Conservation (phyloP, 1,140 invertebrate species). For the Diabrotica undecimpunctata region DNA sequence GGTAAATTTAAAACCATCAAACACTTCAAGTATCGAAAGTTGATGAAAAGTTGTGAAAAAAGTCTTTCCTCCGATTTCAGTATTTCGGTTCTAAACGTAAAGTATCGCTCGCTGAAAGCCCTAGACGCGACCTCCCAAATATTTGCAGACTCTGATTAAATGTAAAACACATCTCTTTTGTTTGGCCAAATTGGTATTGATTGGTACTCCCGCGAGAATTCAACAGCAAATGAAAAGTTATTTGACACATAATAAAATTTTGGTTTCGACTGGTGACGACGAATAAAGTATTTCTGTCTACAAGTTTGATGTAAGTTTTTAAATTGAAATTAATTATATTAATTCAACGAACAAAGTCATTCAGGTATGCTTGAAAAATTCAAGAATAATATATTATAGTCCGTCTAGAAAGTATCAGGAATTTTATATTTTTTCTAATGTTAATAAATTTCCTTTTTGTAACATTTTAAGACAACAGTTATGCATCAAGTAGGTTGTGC, state of each 20-base stretch:
- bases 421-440: too few relatives aligned
- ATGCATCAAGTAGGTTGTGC: too few relatives aligned
- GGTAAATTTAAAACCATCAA: conserved; percentile 2
- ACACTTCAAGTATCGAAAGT: conserved; percentile 1
- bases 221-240: conserved; percentile 12
- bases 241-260: conserved; percentile 13
- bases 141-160: conserved; percentile 10
- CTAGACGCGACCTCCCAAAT: conserved; percentile 6
- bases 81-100: neutral
- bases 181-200: conserved; percentile 9
- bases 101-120: conserved; percentile 1
- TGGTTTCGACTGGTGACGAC: neutral
- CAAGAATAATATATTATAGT: too few relatives aligned
- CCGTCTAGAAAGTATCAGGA: too few relatives aligned
- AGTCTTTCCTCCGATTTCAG: neutral
- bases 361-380: too few relatives aligned
- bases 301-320: too few relatives aligned
- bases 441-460: too few relatives aligned
- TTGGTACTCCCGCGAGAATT: conserved; percentile 1
- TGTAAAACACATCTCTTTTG: conserved; percentile 9
- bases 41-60: neutral
- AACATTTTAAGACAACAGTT: too few relatives aligned
- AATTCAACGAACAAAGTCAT: too few relatives aligned
- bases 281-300: too few relatives aligned
- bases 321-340: too few relatives aligned